These are phyloP conservation scores for Misgurnus mizolepis DNA, from an alignment of 2,113 vertebrate genomes.

Conservation along the genomic window DNA sequence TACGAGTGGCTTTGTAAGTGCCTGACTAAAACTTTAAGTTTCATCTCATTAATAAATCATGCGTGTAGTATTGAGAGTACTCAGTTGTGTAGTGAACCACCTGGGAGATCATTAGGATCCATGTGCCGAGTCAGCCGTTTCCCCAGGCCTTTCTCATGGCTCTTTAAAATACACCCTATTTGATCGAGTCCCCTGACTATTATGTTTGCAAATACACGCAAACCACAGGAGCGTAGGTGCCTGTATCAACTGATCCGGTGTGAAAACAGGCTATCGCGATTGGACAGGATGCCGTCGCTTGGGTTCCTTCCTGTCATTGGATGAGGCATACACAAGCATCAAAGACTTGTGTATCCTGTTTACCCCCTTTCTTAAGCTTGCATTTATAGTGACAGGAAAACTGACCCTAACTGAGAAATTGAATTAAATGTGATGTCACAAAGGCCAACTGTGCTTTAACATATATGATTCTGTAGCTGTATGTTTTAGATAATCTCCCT, in stretches of 20 bases:
- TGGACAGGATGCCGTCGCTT: slow-evolving; percentile 61
- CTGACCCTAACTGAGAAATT: neutral
- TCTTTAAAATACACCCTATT: neutral
- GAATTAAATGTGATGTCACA: neutral
- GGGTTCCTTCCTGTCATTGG: slow-evolving; percentile 66
- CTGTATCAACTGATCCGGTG: slow-evolving; percentile 37
- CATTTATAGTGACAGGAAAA: slow-evolving; percentile 46
- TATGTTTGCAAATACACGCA: slow-evolving; percentile 15
- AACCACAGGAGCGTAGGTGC: neutral
- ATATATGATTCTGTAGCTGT: neutral
- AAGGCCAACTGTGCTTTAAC: neutral
- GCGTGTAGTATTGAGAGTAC: slow-evolving; percentile 12
- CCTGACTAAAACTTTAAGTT: neutral
- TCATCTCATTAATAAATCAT: slow-evolving; percentile 24
- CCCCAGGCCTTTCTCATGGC: slow-evolving; percentile 4
- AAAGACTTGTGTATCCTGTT: slow-evolving; percentile 71
- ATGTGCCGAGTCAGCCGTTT: slow-evolving; percentile 16
- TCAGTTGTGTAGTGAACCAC: slow-evolving; percentile 1
- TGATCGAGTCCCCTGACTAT: neutral
- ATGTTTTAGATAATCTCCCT: neutral
- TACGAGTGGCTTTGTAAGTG: slow-evolving; percentile 91
- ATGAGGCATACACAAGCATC: slow-evolving; percentile 47
- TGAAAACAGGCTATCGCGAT: slow-evolving; percentile 14
- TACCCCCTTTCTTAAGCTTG: slow-evolving; percentile 37
- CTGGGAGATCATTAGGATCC: slow-evolving; percentile 33